Evolutionary conservation across 1,140 invertebrate species (phyloP).

Genomic region (Thereuonema tuberculata): DNA sequence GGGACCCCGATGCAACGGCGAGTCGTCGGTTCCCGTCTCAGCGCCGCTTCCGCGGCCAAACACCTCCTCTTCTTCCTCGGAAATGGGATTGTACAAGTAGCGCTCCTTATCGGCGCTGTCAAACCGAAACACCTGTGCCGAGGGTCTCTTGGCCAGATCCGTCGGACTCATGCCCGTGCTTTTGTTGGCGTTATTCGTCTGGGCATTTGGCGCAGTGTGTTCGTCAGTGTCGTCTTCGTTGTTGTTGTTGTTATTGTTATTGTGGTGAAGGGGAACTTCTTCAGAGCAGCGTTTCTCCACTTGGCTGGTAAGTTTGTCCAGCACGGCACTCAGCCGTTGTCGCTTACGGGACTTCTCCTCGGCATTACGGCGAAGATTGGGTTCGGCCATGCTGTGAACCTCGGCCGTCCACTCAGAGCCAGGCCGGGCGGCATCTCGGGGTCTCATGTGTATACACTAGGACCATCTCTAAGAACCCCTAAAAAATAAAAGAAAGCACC

Average conservation of each 20-base stretch:
- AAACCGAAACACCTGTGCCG: background rate
- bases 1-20: slow-evolving; percentile 8
- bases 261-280: slow-evolving; percentile 7
- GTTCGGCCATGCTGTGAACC: too few relatives aligned
- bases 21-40: background rate
- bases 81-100: background rate
- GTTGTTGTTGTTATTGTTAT: slow-evolving; percentile 4
- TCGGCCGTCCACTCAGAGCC: too few relatives aligned
- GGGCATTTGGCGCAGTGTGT: background rate
- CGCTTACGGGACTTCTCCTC: slow-evolving; percentile 38
- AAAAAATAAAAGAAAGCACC: too few relatives aligned
- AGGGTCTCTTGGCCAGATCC: background rate
- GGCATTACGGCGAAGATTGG: background rate
- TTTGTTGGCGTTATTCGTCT: background rate
- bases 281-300: slow-evolving; percentile 16
- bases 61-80: background rate
- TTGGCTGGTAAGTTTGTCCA: slow-evolving; percentile 49
- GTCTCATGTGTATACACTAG: too few relatives aligned
- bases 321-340: slow-evolving; percentile 55
- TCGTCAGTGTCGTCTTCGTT: background rate
- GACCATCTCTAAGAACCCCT: too few relatives aligned
- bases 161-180: background rate
- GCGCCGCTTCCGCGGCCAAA: too few relatives aligned
- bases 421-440: too few relatives aligned
- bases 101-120: background rate